Evolutionary conservation across 2,888 invertebrate species (phyloP), one percentile per base, ranked within the genome.

Genomic region (Drosophila recens): DNA sequence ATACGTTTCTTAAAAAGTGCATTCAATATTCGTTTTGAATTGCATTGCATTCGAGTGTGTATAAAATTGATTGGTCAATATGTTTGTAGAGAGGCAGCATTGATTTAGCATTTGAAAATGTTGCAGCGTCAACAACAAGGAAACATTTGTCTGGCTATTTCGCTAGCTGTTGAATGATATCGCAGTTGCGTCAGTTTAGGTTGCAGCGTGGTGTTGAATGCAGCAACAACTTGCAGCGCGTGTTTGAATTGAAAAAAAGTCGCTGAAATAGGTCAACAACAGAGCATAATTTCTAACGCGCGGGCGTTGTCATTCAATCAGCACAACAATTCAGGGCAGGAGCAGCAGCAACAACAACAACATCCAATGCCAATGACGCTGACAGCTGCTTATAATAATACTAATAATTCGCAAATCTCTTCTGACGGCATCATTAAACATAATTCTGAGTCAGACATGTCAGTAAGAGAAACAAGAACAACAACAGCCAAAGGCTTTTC

Each of bases 121-220:
- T 52, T 56, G 75, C 63, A 27, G 36, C 23, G 65, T 53, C 72
- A 73, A 70, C 72, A 69, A 73, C 72, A 69, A 72, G 59, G 64
- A 72, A 68, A 68, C 63, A 45, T 58, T 63, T 72, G 54, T 79
- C 63, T 63, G 51, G 61, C 70, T 53, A 73, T 64, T 69, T 69
- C 52, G 52, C 45, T 61, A 20, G 48, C 57, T 65, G 81, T 66
- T 82, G 74, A 79, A 73, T 66, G 81, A 81, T 83, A 75, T 59
- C 62, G 71, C 69, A 20, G 56, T 70, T 69, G 62, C 67, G 76
- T 40, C 89, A 85, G 84, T 85, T 89, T 67, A 53, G 61, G 66
- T 75, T 81, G 84, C 81, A 87, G 67, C 79, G 80, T 59, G 71
- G 72, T 71, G 75, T 80, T 80, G 82, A 78, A 74, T 87, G 85